Conservation (phyloP, 2,888 invertebrate genomes). For the Cheilosia variabilis region DNA sequence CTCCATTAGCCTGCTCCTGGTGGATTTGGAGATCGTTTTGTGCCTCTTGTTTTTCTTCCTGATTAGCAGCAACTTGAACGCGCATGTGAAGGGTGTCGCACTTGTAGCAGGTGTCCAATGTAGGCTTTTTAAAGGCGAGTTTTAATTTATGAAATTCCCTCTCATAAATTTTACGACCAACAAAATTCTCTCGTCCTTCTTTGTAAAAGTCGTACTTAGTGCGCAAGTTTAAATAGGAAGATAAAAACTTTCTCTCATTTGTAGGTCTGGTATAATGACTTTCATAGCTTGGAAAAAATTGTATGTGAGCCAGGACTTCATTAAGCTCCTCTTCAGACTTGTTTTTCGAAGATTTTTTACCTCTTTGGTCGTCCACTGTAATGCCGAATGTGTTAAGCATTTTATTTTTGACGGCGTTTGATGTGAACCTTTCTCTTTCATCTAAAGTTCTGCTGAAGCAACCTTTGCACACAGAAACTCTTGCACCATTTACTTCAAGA, state of each 20-base stretch:
- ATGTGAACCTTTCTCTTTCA: background rate
- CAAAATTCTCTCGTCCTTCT: slow-evolving; percentile 4
- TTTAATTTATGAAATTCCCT: slow-evolving; percentile 14
- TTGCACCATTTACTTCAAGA: background rate
- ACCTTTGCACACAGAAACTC: slow-evolving; percentile 21
- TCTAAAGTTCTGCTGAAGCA: slow-evolving; percentile 6
- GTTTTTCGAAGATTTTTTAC: background rate
- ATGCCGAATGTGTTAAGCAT: slow-evolving; percentile 1
- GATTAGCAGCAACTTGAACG: too few relatives aligned
- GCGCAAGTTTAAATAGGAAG: slow-evolving; percentile 10
- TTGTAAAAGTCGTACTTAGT: slow-evolving; percentile 9
- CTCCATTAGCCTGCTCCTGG: too few relatives aligned
- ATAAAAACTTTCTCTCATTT: slow-evolving; percentile 4
- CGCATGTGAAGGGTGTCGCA: background rate
- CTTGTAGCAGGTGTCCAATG: background rate
- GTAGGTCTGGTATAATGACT: slow-evolving; percentile 14
- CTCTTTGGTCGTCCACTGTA: background rate
- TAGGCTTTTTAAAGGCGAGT: background rate
- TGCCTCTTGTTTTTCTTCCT: too few relatives aligned
- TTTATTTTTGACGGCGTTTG: slow-evolving; percentile 6
- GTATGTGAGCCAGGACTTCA: slow-evolving; percentile 14
- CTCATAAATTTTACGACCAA: background rate
- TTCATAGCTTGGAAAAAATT: slow-evolving; percentile 17
- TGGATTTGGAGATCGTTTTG: too few relatives aligned
- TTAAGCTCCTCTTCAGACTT: slow-evolving; percentile 8